These are phyloP conservation scores for Bufo gargarizans DNA, from an alignment of 2,113 vertebrate genomes.

Conservation along the genomic window DNA sequence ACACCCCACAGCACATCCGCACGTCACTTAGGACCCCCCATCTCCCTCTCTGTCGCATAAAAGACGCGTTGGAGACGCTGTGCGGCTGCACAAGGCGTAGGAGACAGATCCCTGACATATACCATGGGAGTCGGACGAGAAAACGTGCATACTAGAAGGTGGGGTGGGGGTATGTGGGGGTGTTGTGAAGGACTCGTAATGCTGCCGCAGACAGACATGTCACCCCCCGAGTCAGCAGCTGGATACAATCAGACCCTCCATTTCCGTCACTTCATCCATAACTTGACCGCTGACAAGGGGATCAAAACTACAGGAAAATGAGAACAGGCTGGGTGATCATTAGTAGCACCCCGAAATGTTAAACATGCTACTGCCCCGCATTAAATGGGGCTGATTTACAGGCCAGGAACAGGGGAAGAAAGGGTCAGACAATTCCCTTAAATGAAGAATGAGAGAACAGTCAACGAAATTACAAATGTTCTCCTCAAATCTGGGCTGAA, in stretches of 20 bases:
- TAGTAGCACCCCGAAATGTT: slow-evolving; percentile 62
- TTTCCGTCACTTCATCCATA: slow-evolving; percentile 77
- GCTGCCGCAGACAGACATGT: slow-evolving; percentile 34
- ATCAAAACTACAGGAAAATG: slow-evolving; percentile 72
- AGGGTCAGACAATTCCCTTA: slow-evolving; percentile 15
- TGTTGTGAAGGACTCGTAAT: background rate
- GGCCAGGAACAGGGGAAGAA: background rate
- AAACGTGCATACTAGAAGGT: background rate
- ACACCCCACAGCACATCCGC: background rate
- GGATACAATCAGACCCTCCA: slow-evolving; percentile 75
- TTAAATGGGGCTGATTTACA: slow-evolving; percentile 60
- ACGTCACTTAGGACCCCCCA: background rate
- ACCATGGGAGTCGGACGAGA: background rate
- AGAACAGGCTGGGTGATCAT: slow-evolving; percentile 68
- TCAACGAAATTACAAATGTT: background rate
- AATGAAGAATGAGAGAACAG: slow-evolving; percentile 25
- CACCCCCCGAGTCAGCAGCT: slow-evolving; percentile 73
- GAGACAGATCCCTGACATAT: background rate
- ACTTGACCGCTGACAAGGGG: slow-evolving; percentile 69
- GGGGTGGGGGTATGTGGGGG: background rate
- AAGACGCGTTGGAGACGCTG: background rate
- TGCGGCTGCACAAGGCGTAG: background rate
- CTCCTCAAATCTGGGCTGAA: background rate
- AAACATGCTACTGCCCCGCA: slow-evolving; percentile 62
- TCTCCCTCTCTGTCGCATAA: background rate